These are phyloP conservation scores for Holacanthus passer DNA, from an alignment of 2,113 vertebrate species.

Conservation along the genomic window DNA sequence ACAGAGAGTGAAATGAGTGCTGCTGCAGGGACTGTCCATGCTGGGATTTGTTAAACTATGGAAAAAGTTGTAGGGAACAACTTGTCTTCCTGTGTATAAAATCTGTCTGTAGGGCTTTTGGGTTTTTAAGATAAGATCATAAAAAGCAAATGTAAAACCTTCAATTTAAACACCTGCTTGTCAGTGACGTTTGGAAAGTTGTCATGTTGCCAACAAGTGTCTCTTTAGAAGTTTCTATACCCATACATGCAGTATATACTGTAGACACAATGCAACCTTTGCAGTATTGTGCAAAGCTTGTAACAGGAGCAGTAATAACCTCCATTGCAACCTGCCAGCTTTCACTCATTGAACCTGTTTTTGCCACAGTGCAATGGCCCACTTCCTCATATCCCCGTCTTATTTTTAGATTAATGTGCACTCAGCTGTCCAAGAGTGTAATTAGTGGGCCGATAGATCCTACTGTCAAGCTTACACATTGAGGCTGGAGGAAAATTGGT, in stretches of 20 bases:
- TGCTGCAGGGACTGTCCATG: conserved; percentile 13
- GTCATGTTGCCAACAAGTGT: not conserved
- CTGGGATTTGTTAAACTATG: conserved; percentile 35
- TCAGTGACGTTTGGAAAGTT: not conserved
- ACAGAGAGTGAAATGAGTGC: conserved; percentile 5
- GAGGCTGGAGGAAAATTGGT: conserved; percentile 44
- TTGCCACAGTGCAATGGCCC: conserved; percentile 13
- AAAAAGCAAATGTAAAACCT: conserved; percentile 29
- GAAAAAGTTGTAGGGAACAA: conserved; percentile 28
- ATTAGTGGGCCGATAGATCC: conserved; percentile 51
- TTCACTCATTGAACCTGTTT: conserved; percentile 10
- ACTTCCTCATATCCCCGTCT: conserved; percentile 16
- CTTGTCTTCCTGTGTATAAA: conserved; percentile 33
- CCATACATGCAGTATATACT: not conserved
- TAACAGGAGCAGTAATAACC: not conserved
- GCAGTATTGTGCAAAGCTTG: not conserved
- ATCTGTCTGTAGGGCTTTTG: conserved; percentile 42
- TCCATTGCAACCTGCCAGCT: not conserved
- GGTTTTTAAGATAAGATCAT: conserved; percentile 38
- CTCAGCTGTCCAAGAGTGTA: conserved; percentile 62
- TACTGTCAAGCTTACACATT: conserved; percentile 42
- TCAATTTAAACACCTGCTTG: conserved; percentile 37
- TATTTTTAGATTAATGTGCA: conserved; percentile 37
- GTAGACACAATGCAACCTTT: not conserved
- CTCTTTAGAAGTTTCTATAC: not conserved